A percentile compares a stretch with the other conserved stretches of the same genome.
Conservation (phyloP, 1,140 invertebrate genomes). For the Eumaeus atala region DNA sequence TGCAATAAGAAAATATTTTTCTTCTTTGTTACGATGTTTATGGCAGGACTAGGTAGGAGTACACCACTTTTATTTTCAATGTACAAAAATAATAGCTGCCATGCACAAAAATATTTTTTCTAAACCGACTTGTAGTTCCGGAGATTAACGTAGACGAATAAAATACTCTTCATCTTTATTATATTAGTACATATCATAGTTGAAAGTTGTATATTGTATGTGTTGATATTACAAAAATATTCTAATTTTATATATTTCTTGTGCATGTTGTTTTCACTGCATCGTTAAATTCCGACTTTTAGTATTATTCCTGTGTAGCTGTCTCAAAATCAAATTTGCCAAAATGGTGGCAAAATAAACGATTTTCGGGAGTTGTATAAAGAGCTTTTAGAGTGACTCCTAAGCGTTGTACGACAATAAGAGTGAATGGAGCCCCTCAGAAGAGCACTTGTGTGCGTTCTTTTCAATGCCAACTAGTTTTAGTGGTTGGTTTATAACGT, state of each 20-base stretch:
- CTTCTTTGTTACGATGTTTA: too few species aligned
- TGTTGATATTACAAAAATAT: background rate
- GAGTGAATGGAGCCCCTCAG: slow-evolving; percentile 18
- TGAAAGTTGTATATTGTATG: too few species aligned
- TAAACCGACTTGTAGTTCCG: too few species aligned
- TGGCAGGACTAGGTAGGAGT: too few species aligned
- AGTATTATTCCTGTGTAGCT: slow-evolving; percentile 1
- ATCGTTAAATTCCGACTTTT: too few species aligned
- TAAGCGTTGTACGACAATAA: slow-evolving; percentile 20
- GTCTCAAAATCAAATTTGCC: slow-evolving; percentile 16
- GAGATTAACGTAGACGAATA: too few species aligned
- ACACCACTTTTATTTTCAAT: too few species aligned
- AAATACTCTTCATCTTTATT: too few species aligned
- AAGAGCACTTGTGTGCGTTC: slow-evolving; percentile 21
- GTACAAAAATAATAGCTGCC: too few species aligned
- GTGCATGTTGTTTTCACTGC: too few species aligned
- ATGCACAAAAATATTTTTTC: too few species aligned
- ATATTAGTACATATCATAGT: background rate
- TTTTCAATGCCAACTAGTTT: slow-evolving; percentile 17
- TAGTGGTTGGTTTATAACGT: background rate
- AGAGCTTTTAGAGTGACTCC: slow-evolving; percentile 20
- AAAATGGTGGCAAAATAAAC: slow-evolving; percentile 16
- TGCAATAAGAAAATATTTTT: too few species aligned
- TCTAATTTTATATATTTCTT: background rate
- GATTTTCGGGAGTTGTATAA: slow-evolving; percentile 14